Evolutionary conservation across 2,113 vertebrate species (phyloP), one percentile per base, ranked within the genome.

Genomic region (Zapornia atra): DNA sequence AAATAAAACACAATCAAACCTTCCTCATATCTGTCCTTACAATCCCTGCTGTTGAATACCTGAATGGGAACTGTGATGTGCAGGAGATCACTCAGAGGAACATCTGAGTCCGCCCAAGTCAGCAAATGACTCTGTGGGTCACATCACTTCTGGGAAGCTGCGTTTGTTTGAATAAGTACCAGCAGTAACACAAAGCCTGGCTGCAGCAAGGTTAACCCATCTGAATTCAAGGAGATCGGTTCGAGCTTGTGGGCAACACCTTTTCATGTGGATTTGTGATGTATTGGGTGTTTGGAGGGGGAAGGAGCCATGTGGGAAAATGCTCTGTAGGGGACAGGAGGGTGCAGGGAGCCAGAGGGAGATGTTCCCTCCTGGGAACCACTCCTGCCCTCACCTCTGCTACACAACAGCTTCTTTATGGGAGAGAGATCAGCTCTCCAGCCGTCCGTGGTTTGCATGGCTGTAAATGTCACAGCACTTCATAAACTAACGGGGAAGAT

Each of bases 221-320:
- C 56, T 38, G 38, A 5, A 1, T 34, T 59, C 10, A 61, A 36
- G n/a, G 44, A 61, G 40, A 48, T 56, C 17, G 19, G 34, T 56
- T 51, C 24, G 56, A 86, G 88, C 46, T 29, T 64, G 21, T n/a
- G 38, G 48, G 81, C 40, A 6, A 1, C 1, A 1, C 34, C 42
- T 86, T 70, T 26, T 5, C 57, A 7, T 5, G 2, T 8, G 48
- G 73, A 10, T 88, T 65, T 59, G 8, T 3, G 54, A 22, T 12
- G 36, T 13, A 34, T 19, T 48, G 7, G 53, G 59, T 12, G 24
- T 4, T 34, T 0, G 15, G 29, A 28, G 56, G 56, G 63, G 66
- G 34, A 28, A 22, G 6, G 51, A 56, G 13, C 28, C 18, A 0
- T 1, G 3, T 7, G 1, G 66, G 63, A n/a, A 8, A 10, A 44